These are phyloP conservation scores for Oryzias celebensis DNA, from an alignment of 2,113 vertebrate species.

Conservation along the genomic window DNA sequence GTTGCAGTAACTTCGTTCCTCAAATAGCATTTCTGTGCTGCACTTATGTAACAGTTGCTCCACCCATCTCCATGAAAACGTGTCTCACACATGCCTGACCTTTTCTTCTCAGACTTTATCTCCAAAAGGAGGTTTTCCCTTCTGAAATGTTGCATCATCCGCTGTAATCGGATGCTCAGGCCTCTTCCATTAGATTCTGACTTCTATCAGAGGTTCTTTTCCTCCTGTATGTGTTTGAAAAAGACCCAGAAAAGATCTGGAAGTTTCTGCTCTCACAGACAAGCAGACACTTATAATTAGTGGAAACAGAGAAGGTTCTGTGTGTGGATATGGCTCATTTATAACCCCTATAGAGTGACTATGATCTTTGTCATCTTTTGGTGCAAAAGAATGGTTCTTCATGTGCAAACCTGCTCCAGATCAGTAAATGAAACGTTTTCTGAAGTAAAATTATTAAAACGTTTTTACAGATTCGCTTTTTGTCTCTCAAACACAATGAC, in stretches of 20 bases:
- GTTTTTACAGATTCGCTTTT: not conserved
- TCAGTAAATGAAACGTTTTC: not conserved
- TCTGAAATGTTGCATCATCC: constrained; percentile 34
- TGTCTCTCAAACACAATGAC: not conserved
- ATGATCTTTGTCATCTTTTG: not conserved
- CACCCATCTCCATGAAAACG: constrained; percentile 22
- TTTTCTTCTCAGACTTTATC: not conserved
- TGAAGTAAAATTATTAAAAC: not conserved
- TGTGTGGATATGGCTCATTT: not conserved
- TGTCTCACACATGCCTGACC: not conserved
- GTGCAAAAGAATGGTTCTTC: not conserved
- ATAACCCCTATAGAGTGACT: not conserved
- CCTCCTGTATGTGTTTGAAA: not conserved
- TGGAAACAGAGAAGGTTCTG: not conserved
- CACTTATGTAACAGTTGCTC: constrained; percentile 28
- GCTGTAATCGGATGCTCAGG: not conserved
- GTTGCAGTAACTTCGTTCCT: constrained; percentile 29
- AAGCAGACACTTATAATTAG: not conserved
- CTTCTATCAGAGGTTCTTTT: not conserved
- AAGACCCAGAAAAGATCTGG: constrained; percentile 6
- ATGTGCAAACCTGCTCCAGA: not conserved
- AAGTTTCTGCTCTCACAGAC: constrained; percentile 4
- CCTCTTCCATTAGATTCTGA: not conserved
- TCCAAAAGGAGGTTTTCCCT: not conserved
- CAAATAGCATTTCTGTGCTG: constrained; percentile 14